A percentile compares a stretch with the other conserved stretches of the same genome.
phyloP scores from a whole-genome alignment of 2,888 invertebrate species.

The Synanthedon myopaeformis region DNA sequence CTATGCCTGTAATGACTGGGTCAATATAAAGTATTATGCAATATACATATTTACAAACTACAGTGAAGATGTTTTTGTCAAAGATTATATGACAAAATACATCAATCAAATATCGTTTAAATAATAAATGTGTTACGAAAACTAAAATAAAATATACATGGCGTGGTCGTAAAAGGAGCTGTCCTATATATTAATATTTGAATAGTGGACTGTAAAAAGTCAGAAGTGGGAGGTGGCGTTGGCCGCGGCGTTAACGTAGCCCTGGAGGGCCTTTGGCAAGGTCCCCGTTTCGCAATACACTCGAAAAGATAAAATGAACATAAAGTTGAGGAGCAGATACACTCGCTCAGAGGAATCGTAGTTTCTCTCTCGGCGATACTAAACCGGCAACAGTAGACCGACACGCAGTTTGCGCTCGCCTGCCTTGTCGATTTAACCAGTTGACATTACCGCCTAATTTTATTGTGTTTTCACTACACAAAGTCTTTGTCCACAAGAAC shows the following conservation, averaged over 20 bases:
- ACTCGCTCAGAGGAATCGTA: conserved; percentile 64
- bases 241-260: conserved; percentile 60
- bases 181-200: conserved; percentile 50
- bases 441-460: neutral
- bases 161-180: conserved; percentile 22
- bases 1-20: no score
- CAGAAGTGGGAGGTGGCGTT: conserved; percentile 34
- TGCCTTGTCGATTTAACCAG: conserved; percentile 4
- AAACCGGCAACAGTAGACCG: conserved; percentile 35
- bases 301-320: conserved; percentile 69
- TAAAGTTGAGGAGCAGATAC: conserved; percentile 67
- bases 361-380: conserved; percentile 62
- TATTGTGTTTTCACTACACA: no score
- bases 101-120: no score
- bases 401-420: conserved; percentile 46
- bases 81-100: no score
- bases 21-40: no score
- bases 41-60: no score
- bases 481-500: no score
- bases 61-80: no score
- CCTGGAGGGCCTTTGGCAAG: conserved; percentile 61
- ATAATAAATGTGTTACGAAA: conserved; percentile 19
- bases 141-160: conserved; percentile 29
- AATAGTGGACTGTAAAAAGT: conserved; percentile 57
- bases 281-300: conserved; percentile 63